Evolutionary conservation across 2,888 invertebrate genomes (phyloP).

Genomic region (Eurytoma adleriae): DNA sequence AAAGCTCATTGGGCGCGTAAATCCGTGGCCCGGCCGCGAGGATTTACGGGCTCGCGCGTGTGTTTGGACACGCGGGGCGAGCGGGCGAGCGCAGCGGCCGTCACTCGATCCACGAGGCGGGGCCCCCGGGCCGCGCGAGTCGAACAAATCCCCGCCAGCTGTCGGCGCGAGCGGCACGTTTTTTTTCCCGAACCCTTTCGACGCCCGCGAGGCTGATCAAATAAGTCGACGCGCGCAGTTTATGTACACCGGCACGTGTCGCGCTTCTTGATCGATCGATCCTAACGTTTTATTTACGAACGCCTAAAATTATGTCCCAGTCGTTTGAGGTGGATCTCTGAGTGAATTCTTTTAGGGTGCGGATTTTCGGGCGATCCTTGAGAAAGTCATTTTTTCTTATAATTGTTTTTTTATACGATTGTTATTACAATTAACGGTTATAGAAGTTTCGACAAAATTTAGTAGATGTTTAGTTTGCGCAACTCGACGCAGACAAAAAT

Average conservation of each 20-base stretch:
- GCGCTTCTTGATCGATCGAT: slow-evolving; percentile 1
- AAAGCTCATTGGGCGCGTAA: neutral
- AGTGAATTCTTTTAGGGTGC: too few species aligned
- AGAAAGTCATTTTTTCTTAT: too few species aligned
- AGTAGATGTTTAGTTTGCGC: too few species aligned
- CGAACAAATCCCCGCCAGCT: slow-evolving; percentile 16
- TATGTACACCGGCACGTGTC: slow-evolving; percentile 28
- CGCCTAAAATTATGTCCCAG: slow-evolving; percentile 3
- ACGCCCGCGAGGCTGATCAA: slow-evolving; percentile 17
- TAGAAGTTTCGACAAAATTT: too few species aligned
- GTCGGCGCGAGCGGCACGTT: slow-evolving; percentile 12
- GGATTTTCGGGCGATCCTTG: too few species aligned
- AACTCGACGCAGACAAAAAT: too few species aligned
- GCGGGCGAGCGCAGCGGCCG: too few species aligned
- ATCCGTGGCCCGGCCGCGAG: neutral
- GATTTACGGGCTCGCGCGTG: slow-evolving; percentile 6
- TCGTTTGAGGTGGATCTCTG: neutral
- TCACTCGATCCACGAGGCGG: slow-evolving; percentile 17
- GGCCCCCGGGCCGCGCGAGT: neutral
- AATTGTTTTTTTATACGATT: too few species aligned
- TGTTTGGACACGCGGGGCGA: neutral
- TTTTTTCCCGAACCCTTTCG: neutral
- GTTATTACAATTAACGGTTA: too few species aligned
- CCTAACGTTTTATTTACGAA: neutral
- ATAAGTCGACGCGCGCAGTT: slow-evolving; percentile 9